A percentile compares a stretch with the other conserved stretches of the same genome.
Evolutionary conservation across 2,888 invertebrate genomes (phyloP).

Genomic region (Lasioglossum morio): DNA sequence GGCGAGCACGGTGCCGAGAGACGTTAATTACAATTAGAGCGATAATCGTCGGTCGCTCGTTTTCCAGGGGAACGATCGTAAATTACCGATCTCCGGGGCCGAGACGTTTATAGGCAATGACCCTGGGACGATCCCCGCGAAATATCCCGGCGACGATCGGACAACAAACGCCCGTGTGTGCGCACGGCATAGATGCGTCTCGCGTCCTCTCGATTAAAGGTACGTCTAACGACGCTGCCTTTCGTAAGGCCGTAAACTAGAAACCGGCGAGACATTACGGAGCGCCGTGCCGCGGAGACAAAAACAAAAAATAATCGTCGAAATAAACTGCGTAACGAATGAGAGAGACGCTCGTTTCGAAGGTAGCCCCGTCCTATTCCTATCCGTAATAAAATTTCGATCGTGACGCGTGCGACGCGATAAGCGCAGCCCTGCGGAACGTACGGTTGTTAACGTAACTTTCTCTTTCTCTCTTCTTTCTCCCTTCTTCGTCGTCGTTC

Average conservation of each 20-base stretch:
- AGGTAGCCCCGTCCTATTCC: conserved; percentile 20
- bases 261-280: conserved; percentile 29
- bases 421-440: conserved; percentile 20
- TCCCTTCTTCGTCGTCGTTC: not conserved
- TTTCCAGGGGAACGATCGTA: conserved; percentile 58
- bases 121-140: conserved; percentile 49
- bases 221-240: conserved; percentile 45
- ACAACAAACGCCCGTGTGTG: conserved; percentile 9
- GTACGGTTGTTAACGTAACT: conserved; percentile 19
- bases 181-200: conserved; percentile 12
- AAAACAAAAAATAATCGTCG: conserved; percentile 29
- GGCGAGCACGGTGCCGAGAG: conserved; percentile 38
- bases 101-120: conserved; percentile 65
- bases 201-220: conserved; percentile 50
- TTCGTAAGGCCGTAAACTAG: conserved; percentile 56
- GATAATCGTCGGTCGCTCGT: conserved; percentile 66
- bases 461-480: not conserved
- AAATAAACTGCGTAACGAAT: conserved; percentile 46
- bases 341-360: conserved; percentile 27
- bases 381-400: conserved; percentile 42
- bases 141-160: conserved; percentile 40
- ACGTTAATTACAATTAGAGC: conserved; percentile 72
- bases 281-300: not conserved
- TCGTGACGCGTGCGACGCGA: conserved; percentile 22
- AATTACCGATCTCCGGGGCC: conserved; percentile 60